Conservation (phyloP, 1,140 invertebrate species). For the Trichonephila inaurata region DNA sequence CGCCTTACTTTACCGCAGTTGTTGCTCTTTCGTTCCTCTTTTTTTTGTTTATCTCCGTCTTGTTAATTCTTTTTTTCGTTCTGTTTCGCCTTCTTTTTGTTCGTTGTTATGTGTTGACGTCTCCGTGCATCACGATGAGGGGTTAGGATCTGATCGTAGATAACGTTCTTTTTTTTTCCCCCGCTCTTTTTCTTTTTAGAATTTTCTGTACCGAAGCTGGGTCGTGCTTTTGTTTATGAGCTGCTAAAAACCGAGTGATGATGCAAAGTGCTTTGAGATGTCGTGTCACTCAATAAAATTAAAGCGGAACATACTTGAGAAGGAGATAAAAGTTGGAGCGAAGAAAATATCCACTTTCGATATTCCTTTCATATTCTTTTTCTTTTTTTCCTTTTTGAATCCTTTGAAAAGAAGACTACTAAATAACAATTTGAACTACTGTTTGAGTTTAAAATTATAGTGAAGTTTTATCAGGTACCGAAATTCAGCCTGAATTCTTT, state of each 20-base stretch:
- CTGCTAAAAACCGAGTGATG: constrained; percentile 8
- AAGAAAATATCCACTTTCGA: too few relatives aligned
- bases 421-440: too few relatives aligned
- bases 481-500: too few relatives aligned
- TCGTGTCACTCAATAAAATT: constrained; percentile 28
- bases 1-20: neutral
- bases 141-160: constrained; percentile 17
- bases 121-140: neutral
- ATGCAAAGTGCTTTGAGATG: neutral
- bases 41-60: neutral
- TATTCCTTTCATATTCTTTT: too few relatives aligned
- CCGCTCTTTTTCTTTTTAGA: neutral
- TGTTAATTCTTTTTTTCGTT: neutral
- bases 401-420: too few relatives aligned
- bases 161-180: neutral
- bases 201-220: neutral
- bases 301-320: neutral
- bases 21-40: neutral
- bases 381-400: too few relatives aligned
- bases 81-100: neutral
- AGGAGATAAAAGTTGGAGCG: neutral
- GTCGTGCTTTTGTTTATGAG: neutral
- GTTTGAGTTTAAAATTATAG: too few relatives aligned
- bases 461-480: too few relatives aligned
- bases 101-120: constrained; percentile 39